Evolutionary conservation across 2,888 invertebrate species (phyloP), one percentile per base, ranked within the genome.

Genomic region (Alentia gelatinosa): DNA sequence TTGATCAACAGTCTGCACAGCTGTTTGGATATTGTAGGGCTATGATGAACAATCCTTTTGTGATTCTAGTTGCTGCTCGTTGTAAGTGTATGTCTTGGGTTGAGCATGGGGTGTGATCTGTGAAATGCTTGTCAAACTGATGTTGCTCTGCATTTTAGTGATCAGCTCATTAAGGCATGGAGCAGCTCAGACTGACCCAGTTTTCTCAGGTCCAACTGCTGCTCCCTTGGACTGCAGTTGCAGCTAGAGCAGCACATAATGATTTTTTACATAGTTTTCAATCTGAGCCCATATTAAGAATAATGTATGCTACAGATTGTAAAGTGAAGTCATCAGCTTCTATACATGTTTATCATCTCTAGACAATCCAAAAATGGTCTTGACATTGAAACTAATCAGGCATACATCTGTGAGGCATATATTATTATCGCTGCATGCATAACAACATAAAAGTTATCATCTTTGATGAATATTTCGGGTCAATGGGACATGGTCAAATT

Each of bases 261-360:
- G 86, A 86, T 30, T 7, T n/a, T 42, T 9, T 50, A 26, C 23
- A 86, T 86, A 86, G 86, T 86, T 86, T 86, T 86, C 86, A 86
- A 86, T 86, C 42, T 86, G 86, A 86, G 86, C 86, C 86, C 56
- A 56, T 19, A 56, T n/a, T 56, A 47, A 47, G 19, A n/a, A n/a
- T n/a, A n/a, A n/a, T n/a, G n/a, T n/a, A n/a, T n/a, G n/a, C n/a
- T n/a, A n/a, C n/a, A n/a, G n/a, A n/a, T n/a, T n/a, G n/a, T n/a
- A n/a, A n/a, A n/a, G n/a, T n/a, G n/a, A n/a, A n/a, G n/a, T n/a
- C n/a, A n/a, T n/a, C n/a, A n/a, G n/a, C n/a, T n/a, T n/a, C n/a
- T n/a, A n/a, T n/a, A n/a, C n/a, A n/a, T n/a, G n/a, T n/a, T n/a
- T n/a, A n/a, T n/a, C n/a, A n/a, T n/a, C n/a, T n/a, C n/a, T n/a